Evolutionary conservation across 1,140 invertebrate genomes (phyloP).

Genomic region (Physella acuta): DNA sequence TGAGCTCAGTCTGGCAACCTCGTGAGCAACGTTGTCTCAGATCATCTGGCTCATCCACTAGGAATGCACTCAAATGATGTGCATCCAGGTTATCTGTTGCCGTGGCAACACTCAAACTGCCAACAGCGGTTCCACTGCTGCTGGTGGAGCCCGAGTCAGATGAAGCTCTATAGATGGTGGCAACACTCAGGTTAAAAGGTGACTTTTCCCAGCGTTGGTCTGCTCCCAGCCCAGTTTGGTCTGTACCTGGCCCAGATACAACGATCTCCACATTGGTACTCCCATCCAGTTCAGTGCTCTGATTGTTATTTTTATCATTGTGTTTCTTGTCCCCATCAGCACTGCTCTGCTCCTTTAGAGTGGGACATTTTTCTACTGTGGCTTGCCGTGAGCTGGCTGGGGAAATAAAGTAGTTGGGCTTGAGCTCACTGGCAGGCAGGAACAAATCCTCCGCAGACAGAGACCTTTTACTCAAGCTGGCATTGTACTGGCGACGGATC

Average conservation of each 20-base stretch:
- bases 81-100: neutral
- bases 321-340: neutral
- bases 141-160: conserved; percentile 20
- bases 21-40: neutral
- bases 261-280: conserved; percentile 3
- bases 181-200: neutral
- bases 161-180: neutral
- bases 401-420: conserved; percentile 23
- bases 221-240: too few species aligned
- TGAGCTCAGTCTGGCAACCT: neutral
- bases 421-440: conserved; percentile 2
- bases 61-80: neutral
- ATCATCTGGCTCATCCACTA: neutral
- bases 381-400: conserved; percentile 25
- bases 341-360: neutral
- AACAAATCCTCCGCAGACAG: conserved; percentile 14
- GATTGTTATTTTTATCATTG: neutral
- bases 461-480: neutral
- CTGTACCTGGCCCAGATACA: conserved; percentile 5
- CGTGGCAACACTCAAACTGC: neutral
- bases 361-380: conserved; percentile 26
- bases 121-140: conserved; percentile 15
- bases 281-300: neutral
- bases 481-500: conserved; percentile 6
- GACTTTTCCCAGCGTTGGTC: neutral